phyloP scores from a whole-genome alignment of 2,797 vertebrate species.

The Eulemur albifrons region DNA sequence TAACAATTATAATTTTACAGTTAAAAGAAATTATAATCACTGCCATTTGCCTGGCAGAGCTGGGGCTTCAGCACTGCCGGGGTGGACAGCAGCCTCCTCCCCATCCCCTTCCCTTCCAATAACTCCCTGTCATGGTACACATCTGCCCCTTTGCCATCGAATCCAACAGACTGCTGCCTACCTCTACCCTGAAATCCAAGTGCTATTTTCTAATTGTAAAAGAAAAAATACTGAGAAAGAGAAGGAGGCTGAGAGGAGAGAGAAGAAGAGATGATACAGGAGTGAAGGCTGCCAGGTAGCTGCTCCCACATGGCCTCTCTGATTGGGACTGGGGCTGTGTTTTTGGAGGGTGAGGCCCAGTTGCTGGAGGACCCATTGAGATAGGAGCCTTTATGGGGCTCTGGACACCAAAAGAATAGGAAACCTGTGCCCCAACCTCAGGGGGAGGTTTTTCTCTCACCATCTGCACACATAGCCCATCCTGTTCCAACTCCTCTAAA shows the following conservation, averaged over 20 bases:
- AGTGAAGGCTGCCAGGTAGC: background rate
- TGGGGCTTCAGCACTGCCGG: background rate
- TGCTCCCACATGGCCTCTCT: background rate
- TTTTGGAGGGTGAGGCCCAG: background rate
- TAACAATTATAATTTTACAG: background rate
- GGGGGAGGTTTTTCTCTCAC: background rate
- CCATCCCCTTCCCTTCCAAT: fast-evolving
- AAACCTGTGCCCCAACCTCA: background rate
- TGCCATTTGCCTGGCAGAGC: background rate
- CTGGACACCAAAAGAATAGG: background rate
- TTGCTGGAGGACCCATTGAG: background rate
- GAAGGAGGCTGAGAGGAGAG: background rate
- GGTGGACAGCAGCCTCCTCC: background rate
- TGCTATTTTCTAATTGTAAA: background rate
- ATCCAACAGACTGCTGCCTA: background rate
- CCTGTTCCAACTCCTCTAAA: background rate
- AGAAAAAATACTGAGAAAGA: background rate
- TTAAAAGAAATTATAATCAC: background rate
- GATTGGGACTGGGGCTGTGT: background rate
- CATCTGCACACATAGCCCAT: background rate
- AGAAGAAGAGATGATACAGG: background rate
- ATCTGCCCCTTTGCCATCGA: background rate
- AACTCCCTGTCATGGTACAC: too few relatives aligned
- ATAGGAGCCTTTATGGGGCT: background rate
- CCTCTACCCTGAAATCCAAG: background rate